Percentiles rank a stretch among this genome's conserved stretches.
phyloP scores from a whole-genome alignment of 1,140 invertebrate species.

The Drosophila mayri region DNA sequence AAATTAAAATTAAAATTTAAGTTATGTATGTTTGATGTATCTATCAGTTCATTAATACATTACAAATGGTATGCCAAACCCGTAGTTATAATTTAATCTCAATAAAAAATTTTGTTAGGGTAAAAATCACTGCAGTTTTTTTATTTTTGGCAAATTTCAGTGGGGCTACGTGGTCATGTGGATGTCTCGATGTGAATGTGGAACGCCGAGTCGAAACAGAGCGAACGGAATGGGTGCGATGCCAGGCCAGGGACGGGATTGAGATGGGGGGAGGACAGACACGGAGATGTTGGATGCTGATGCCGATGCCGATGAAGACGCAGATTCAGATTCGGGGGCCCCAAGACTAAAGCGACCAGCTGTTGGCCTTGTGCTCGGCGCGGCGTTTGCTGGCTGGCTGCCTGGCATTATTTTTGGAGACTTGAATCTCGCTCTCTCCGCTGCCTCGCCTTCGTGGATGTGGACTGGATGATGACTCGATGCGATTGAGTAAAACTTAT shows the following conservation, averaged over 20 bases:
- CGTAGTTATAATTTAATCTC: neutral
- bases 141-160: slow-evolving; percentile 14
- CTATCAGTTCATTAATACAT: too few species aligned
- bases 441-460: slow-evolving; percentile 22
- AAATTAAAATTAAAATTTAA: too few species aligned
- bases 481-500: slow-evolving; percentile 55
- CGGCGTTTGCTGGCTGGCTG: slow-evolving; percentile 21
- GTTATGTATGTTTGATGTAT: too few species aligned
- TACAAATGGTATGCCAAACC: too few species aligned
- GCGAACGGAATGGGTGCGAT: slow-evolving; percentile 48
- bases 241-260: slow-evolving; percentile 33
- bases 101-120: neutral
- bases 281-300: slow-evolving; percentile 36
- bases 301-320: slow-evolving; percentile 48
- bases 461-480: slow-evolving; percentile 43
- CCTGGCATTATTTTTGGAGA: slow-evolving; percentile 50
- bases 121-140: slow-evolving; percentile 31
- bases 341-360: slow-evolving; percentile 47
- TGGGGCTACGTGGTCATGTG: slow-evolving; percentile 34
- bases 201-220: slow-evolving; percentile 47
- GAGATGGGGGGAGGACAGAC: slow-evolving; percentile 19
- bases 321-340: slow-evolving; percentile 43
- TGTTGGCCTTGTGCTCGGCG: slow-evolving; percentile 50
- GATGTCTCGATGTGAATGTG: slow-evolving; percentile 42
- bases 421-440: slow-evolving; percentile 30